These are phyloP conservation scores for Egretta garzetta DNA, from an alignment of 2,113 vertebrate genomes.

Conservation along the genomic window DNA sequence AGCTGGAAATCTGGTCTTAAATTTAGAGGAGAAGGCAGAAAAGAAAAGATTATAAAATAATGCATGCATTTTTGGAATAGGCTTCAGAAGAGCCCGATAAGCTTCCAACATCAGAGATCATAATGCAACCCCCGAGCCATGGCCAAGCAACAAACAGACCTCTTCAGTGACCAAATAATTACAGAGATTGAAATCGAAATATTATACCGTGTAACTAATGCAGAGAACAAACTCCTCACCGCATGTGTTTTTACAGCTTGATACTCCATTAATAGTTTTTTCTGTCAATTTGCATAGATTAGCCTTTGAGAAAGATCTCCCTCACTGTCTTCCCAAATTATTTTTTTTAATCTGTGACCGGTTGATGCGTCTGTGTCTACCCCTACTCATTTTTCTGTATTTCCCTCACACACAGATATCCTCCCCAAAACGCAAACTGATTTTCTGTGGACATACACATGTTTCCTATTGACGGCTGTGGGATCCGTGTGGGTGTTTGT, in stretches of 20 bases:
- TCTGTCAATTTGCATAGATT: background rate
- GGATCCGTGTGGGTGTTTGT: background rate
- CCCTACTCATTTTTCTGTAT: background rate
- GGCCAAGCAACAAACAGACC: background rate
- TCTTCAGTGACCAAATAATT: slow-evolving; percentile 7
- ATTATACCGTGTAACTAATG: background rate
- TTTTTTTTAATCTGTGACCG: background rate
- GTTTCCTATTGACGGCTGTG: slow-evolving; percentile 35
- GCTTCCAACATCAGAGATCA: background rate
- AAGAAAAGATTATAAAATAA: background rate
- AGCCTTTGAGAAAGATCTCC: background rate
- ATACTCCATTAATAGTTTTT: background rate
- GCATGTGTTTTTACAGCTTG: background rate
- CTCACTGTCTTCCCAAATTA: background rate
- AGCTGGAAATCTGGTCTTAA: background rate
- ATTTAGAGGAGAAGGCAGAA: background rate
- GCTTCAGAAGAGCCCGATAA: background rate
- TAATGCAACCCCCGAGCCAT: background rate
- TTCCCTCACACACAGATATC: background rate
- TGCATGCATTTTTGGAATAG: background rate
- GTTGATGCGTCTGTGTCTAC: background rate
- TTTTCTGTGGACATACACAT: background rate
- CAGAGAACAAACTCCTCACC: background rate
- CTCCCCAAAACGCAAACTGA: background rate
- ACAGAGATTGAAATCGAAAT: background rate